Conservation (phyloP, 2,797 vertebrate genomes). For the Setipinna tenuifilis region DNA sequence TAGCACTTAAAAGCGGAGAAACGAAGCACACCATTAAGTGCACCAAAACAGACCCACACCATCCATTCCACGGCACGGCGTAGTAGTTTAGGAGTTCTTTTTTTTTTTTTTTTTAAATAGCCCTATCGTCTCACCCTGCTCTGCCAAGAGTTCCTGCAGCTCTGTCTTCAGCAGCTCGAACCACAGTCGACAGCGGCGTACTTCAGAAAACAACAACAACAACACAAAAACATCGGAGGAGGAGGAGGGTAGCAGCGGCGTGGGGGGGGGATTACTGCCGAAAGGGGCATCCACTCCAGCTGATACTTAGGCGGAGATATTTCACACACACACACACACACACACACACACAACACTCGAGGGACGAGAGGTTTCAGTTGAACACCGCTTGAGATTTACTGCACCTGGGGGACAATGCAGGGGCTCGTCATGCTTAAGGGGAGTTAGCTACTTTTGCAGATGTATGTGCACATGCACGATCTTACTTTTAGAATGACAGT, state of each 20-base stretch:
- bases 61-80: background rate
- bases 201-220: background rate
- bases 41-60: background rate
- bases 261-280: background rate
- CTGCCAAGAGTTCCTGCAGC: conserved; percentile 75
- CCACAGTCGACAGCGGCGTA: conserved; percentile 1
- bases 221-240: background rate
- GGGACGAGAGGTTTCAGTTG: background rate
- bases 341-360: background rate
- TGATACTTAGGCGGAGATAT: background rate
- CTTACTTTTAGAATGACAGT: background rate
- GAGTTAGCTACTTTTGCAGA: background rate
- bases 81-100: background rate
- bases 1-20: background rate
- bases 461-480: conserved; percentile 4
- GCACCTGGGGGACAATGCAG: background rate
- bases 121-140: conserved; percentile 68
- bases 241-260: background rate
- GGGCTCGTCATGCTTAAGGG: background rate
- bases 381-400: background rate
- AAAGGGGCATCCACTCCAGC: background rate
- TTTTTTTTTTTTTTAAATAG: background rate
- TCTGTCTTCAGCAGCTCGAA: conserved; percentile 79
- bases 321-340: background rate
- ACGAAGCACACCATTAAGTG: background rate